Evolutionary conservation across 2,888 invertebrate genomes (phyloP).

Genomic region (Amaurobius ferox): DNA sequence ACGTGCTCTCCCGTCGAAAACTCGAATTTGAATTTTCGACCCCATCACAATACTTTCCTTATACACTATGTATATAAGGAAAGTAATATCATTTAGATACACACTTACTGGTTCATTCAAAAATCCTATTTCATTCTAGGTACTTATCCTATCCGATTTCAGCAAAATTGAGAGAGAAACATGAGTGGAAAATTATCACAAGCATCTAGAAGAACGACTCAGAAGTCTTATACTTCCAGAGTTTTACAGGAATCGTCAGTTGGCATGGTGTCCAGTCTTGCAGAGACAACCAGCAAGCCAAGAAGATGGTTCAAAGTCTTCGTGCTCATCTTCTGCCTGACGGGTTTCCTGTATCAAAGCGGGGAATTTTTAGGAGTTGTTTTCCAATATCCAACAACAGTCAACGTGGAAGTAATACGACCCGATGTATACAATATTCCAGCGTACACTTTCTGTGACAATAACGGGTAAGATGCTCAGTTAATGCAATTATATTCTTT

Average conservation of each 20-base stretch:
- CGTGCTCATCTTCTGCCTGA: not conserved
- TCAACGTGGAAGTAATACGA: slow-evolving; percentile 27
- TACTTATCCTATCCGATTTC: too few species aligned
- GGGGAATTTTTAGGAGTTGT: not conserved
- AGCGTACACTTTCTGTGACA: slow-evolving; percentile 35
- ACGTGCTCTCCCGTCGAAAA: too few species aligned
- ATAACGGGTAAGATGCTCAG: slow-evolving; percentile 51
- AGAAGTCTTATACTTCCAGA: not conserved
- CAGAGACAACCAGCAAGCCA: not conserved
- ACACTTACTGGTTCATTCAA: too few species aligned
- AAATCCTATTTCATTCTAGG: too few species aligned
- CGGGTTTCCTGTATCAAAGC: slow-evolving; percentile 41
- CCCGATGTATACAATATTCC: slow-evolving; percentile 17
- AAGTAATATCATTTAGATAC: too few species aligned
- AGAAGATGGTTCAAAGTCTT: slow-evolving; percentile 22
- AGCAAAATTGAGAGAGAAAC: too few species aligned
- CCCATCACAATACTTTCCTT: too few species aligned
- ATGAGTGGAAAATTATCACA: too few species aligned
- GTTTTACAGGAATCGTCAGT: slow-evolving; percentile 25
- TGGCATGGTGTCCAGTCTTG: slow-evolving; percentile 13
- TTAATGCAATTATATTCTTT: too few species aligned
- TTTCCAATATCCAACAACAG: slow-evolving; percentile 33
- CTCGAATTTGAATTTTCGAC: too few species aligned
- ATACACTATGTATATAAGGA: too few species aligned
- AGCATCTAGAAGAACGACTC: too few species aligned